Percentiles rank a stretch among this genome's conserved stretches.
phyloP scores from a whole-genome alignment of 2,797 vertebrate species.

The Pipistrellus pipistrellus region DNA sequence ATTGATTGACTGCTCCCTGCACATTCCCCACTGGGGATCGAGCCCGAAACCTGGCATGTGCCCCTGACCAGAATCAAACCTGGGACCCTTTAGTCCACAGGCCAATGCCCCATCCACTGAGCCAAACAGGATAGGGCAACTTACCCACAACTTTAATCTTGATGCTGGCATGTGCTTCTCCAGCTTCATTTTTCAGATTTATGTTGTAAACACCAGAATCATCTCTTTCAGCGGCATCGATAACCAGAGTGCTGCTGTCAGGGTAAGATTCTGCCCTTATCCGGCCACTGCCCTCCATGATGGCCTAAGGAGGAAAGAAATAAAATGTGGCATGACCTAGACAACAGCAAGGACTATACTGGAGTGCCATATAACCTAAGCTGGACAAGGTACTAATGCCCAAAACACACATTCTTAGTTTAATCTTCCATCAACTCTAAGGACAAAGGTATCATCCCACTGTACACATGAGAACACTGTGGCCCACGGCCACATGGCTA shows the following conservation, averaged over 20 bases:
- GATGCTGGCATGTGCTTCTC: conserved; percentile 94
- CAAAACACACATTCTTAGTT: neutral
- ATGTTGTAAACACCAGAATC: conserved; percentile 96
- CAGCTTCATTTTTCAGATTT: conserved; percentile 97
- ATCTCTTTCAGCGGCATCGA: conserved; percentile 96
- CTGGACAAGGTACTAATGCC: neutral
- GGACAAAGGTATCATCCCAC: neutral
- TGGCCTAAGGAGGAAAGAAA: conserved; percentile 88
- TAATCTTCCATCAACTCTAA: neutral
- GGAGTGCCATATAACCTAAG: neutral
- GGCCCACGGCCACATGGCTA: neutral
- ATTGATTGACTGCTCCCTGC: too few relatives aligned
- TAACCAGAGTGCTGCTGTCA: conserved; percentile 96
- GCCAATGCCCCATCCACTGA: too few relatives aligned
- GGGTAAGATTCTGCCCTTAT: conserved; percentile 94
- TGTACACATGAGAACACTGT: neutral
- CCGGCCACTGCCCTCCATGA: conserved; percentile 94
- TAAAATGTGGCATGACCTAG: neutral
- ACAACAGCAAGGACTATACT: neutral
- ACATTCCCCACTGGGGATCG: too few relatives aligned
- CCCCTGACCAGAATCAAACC: too few relatives aligned
- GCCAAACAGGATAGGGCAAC: conserved; percentile 67
- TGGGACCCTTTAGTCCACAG: too few relatives aligned
- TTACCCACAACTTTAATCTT: conserved; percentile 99
- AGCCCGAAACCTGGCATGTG: too few relatives aligned